Base-by-base conservation (phyloP, 2,113 vertebrate species). In the Leptocoma aspasia region DNA sequence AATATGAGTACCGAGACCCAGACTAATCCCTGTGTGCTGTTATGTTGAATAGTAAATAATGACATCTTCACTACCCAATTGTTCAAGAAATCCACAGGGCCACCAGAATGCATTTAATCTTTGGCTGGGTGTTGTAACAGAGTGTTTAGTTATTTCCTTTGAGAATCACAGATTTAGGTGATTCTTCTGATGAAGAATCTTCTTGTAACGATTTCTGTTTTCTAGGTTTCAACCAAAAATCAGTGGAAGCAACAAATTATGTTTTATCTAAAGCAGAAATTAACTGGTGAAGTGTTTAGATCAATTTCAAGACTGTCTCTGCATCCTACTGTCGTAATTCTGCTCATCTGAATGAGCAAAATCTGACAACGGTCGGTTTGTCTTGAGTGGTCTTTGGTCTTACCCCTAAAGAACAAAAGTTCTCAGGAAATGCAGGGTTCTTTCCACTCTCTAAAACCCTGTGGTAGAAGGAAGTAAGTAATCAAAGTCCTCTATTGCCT, bases 401-500 rank as follows among this genome's bases (percentile, higher is more conserved):
- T 95, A 93, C 76, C 92, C 94, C 92, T 90, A 92, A 86, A 94
- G 54, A 96, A 95, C 52, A 77, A 92, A 94, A 94, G 68, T 86
- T 90, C 60, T 95, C 91, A 94, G 83, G 83, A 96, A 93, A 95
- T 83, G 90, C 13, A 94, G 72, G 64, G 92, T 56, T 97, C 94
- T 94, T 95, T 94, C 91, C 83, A 83, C 78, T 92, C 80, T 89
- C 92, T 97, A 96, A 75, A 93, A 95, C 65, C 77, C 94, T 94
- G 65, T 70, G n/a, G 83, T 79, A 91, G 93, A 95, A 94, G 92
- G 92, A 96, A 91, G 84, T 92, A 94, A 91, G 92, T 92, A 69
- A 95, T 60, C 92, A 64, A 94, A 95, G 96, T 81, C 54, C 92
- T 93, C 92, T 91, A 91, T 8, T 71, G 86, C 35, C 80, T 78